phyloP scores from a whole-genome alignment of 2,797 vertebrate genomes.

The Gadopsis bispinosus region DNA sequence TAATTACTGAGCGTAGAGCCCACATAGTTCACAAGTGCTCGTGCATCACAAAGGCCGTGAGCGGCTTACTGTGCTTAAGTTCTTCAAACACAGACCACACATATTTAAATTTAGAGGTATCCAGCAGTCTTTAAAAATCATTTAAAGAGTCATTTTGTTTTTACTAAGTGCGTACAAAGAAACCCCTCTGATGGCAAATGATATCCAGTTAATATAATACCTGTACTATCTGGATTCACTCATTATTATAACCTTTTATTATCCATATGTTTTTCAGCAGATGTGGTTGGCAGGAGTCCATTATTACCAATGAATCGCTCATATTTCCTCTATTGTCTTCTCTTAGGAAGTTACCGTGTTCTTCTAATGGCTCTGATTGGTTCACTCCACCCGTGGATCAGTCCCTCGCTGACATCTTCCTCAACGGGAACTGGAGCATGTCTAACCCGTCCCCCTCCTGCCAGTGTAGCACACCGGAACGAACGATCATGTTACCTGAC shows the following conservation, averaged over 20 bases:
- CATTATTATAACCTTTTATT: background rate
- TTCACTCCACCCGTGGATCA: constrained; percentile 86
- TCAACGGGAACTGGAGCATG: constrained; percentile 94
- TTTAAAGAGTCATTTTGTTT: background rate
- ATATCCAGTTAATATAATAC: background rate
- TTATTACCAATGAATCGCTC: constrained; percentile 6
- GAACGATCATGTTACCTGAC: constrained; percentile 91
- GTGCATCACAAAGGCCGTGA: background rate
- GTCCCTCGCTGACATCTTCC: constrained; percentile 87
- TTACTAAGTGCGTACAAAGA: background rate
- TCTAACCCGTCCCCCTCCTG: constrained; percentile 93
- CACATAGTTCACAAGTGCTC: background rate
- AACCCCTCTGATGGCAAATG: accelerated
- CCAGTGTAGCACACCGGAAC: constrained; percentile 90
- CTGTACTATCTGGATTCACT: background rate
- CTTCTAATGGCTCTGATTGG: constrained; percentile 85
- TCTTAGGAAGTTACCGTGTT: constrained; percentile 80
- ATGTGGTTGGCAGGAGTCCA: background rate
- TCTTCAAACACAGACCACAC: background rate
- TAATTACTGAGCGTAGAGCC: background rate
- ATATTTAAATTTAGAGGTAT: background rate
- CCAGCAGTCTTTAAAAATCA: background rate
- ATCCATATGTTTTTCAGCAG: constrained; percentile 5
- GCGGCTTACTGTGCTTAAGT: background rate
- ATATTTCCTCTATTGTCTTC: constrained; percentile 10